Conservation (phyloP, 1,140 invertebrate species). For the Vanessa tameamea region DNA sequence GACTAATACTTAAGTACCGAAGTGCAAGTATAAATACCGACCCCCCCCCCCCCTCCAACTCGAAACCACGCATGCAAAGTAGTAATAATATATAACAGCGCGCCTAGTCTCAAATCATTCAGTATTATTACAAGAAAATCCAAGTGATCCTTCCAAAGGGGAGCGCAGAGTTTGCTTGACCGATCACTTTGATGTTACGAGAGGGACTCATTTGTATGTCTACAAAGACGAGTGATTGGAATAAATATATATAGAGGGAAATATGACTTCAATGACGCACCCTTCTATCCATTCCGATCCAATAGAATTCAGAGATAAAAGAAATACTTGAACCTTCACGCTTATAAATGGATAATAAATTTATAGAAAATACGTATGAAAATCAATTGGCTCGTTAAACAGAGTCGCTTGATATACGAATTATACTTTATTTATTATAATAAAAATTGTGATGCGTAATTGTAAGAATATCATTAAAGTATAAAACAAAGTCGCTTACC, state of each 20-base stretch:
- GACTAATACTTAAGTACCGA: too few species aligned
- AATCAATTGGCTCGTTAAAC: neutral
- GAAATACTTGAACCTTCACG: constrained; percentile 1
- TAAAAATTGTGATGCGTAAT: too few species aligned
- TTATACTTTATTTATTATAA: too few species aligned
- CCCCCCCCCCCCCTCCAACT: too few species aligned
- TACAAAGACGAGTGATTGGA: constrained; percentile 28
- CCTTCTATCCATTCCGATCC: constrained; percentile 12
- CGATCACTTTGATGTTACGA: constrained; percentile 22
- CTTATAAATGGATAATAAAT: neutral
- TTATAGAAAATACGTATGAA: neutral
- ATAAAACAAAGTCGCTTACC: too few species aligned
- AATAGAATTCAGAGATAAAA: constrained; percentile 16
- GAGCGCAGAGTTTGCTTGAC: constrained; percentile 19
- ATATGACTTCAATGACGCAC: constrained; percentile 18
- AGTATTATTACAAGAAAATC: neutral
- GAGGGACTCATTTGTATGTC: constrained; percentile 30
- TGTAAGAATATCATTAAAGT: too few species aligned
- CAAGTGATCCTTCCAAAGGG: neutral
- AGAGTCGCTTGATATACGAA: too few species aligned
- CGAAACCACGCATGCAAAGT: too few species aligned
- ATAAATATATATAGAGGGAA: constrained; percentile 23
- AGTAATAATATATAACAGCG: too few species aligned
- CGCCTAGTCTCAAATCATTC: neutral
- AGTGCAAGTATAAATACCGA: too few species aligned